These are phyloP conservation scores for Campylorhamphus procurvoides DNA, from an alignment of 2,113 vertebrate genomes.

Conservation along the genomic window DNA sequence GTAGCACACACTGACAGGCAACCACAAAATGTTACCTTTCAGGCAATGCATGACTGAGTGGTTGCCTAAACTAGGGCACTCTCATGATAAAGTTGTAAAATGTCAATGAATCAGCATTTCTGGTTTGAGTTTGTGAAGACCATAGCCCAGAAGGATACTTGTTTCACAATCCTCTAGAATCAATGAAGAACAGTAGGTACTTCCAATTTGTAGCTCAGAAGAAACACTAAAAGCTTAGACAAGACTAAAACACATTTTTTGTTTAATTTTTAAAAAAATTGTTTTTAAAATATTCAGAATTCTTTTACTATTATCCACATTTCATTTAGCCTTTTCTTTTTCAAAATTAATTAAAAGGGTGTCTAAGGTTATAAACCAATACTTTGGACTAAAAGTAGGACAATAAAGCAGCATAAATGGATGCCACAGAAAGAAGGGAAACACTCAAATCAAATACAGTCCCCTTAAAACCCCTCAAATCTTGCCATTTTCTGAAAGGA, in stretches of 20 bases:
- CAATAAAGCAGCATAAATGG: background rate
- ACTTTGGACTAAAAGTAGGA: background rate
- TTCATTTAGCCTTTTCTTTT: background rate
- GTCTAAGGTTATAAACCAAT: background rate
- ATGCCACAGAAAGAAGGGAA: background rate
- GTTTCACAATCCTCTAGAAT: background rate
- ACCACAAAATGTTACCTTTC: background rate
- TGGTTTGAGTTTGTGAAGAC: background rate
- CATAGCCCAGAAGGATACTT: background rate
- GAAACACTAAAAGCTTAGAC: background rate
- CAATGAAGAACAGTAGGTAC: background rate
- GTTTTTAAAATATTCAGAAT: background rate
- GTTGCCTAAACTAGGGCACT: background rate
- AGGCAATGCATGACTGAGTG: fast-evolving
- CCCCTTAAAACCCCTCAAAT: background rate
- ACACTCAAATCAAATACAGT: background rate
- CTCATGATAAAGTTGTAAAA: background rate
- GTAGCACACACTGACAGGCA: background rate
- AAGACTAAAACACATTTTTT: background rate
- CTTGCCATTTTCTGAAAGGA: background rate
- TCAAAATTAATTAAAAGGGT: background rate
- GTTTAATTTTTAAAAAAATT: background rate
- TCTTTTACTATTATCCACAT: background rate
- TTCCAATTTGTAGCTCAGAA: background rate
- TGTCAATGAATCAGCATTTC: background rate